Evolutionary conservation across 2,113 vertebrate species (phyloP).

Genomic region (Alosa alosa): DNA sequence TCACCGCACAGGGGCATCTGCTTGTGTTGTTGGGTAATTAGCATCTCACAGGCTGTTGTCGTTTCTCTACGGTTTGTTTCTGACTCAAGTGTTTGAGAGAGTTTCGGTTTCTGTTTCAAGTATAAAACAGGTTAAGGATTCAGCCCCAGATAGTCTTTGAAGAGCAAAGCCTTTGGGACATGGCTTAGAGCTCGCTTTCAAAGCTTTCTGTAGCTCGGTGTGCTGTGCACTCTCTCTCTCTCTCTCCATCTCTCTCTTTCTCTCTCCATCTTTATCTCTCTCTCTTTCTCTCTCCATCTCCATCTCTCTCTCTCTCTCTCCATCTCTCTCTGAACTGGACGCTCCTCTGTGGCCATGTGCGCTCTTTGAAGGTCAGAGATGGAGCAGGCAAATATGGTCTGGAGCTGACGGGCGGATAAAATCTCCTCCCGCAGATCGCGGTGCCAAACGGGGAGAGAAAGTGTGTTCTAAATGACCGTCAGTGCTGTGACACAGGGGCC

Average conservation of each 20-base stretch:
- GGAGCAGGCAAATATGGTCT: constrained; percentile 6
- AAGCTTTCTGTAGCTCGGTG: no score
- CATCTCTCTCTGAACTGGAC: not conserved
- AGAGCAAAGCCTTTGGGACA: no score
- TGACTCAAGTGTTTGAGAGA: no score
- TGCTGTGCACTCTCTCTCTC: not conserved
- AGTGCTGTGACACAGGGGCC: constrained; percentile 29
- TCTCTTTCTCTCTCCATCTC: not conserved
- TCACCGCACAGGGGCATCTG: no score
- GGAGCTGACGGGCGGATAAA: constrained; percentile 9
- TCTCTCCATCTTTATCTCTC: not conserved
- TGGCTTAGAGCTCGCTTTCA: no score
- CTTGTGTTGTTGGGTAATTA: no score
- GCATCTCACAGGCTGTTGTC: no score
- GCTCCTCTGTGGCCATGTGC: not conserved
- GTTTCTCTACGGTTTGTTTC: no score
- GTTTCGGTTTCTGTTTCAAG: no score
- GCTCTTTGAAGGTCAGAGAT: constrained; percentile 32
- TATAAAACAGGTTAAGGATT: no score
- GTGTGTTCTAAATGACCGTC: constrained; percentile 71
- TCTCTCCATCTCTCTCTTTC: not conserved
- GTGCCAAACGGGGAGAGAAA: constrained; percentile 54
- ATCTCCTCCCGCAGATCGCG: constrained; percentile 7
- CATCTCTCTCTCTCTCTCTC: not conserved
- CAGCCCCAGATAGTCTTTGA: no score